Conservation (phyloP, 2,888 invertebrate genomes). For the Campaea margaritaria region DNA sequence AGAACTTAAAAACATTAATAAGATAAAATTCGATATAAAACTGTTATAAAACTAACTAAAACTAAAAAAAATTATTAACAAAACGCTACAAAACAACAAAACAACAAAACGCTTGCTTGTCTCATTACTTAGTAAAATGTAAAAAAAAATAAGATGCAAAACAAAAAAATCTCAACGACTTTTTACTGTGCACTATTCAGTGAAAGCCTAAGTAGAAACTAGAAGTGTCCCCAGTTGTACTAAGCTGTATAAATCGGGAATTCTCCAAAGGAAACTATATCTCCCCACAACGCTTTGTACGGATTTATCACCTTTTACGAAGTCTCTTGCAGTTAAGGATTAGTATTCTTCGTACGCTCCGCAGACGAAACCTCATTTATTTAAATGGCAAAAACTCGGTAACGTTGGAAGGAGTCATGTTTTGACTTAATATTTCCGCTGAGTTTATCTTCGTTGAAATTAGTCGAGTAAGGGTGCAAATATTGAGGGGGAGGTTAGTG, state of each 20-base stretch:
- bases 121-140: no score
- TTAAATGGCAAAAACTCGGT: constrained; percentile 44
- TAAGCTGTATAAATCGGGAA: constrained; percentile 24
- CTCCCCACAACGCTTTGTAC: constrained; percentile 33
- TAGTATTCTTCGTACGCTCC: constrained; percentile 39
- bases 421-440: constrained; percentile 42
- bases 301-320: constrained; percentile 41
- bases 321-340: constrained; percentile 37
- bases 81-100: no score
- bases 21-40: no score
- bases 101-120: no score
- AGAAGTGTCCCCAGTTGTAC: constrained; percentile 9
- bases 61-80: no score
- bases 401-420: constrained; percentile 36
- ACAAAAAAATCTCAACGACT: no score
- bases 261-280: constrained; percentile 15
- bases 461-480: not conserved
- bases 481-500: no score
- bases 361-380: constrained; percentile 43
- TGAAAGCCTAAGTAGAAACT: not conserved
- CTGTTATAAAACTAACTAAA: no score
- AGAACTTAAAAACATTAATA: no score
- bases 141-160: no score
- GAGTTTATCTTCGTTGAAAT: constrained; percentile 31
- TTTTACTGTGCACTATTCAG: no score